Evolutionary conservation across 2,113 vertebrate genomes (phyloP).

Genomic region (Thalassoma bifasciatum): DNA sequence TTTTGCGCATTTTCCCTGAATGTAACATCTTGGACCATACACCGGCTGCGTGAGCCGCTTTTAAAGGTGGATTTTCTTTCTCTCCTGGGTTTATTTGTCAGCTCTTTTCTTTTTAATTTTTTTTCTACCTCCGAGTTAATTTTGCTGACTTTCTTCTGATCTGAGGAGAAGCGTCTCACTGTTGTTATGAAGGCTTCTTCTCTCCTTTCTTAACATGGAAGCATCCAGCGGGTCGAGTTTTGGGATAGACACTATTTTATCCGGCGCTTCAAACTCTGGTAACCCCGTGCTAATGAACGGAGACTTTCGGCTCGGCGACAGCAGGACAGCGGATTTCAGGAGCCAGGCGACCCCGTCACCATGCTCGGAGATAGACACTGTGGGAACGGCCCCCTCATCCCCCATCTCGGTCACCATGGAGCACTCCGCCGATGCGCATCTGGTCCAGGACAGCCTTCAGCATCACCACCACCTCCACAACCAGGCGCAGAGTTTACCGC

Average conservation of each 20-base stretch:
- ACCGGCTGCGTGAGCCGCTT: constrained; percentile 9
- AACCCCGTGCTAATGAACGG: constrained; percentile 92
- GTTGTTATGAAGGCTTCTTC: constrained; percentile 88
- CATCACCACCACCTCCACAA: constrained; percentile 86
- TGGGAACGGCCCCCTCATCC: constrained; percentile 93
- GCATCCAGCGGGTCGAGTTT: constrained; percentile 95
- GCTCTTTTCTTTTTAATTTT: constrained; percentile 26
- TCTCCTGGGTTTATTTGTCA: constrained; percentile 54
- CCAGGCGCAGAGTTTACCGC: constrained; percentile 84
- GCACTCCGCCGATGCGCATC: constrained; percentile 86
- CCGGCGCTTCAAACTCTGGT: constrained; percentile 86
- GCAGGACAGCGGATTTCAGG: constrained; percentile 92
- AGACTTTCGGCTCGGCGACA: constrained; percentile 92
- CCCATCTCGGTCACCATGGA: constrained; percentile 97
- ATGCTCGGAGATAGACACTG: constrained; percentile 96
- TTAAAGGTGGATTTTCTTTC: constrained; percentile 62
- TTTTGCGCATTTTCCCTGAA: constrained; percentile 71
- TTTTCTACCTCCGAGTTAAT: constrained; percentile 30
- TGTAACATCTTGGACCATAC: constrained; percentile 73
- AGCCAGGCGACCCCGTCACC: constrained; percentile 90
- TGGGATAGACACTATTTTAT: constrained; percentile 98
- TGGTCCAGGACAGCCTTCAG: constrained; percentile 87
- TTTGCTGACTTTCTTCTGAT: constrained; percentile 39
- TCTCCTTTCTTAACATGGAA: constrained; percentile 88
- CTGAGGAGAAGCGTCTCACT: constrained; percentile 56